Evolutionary conservation across 2,797 vertebrate genomes (phyloP).

Genomic region (Pseudocheirus occidentalis): DNA sequence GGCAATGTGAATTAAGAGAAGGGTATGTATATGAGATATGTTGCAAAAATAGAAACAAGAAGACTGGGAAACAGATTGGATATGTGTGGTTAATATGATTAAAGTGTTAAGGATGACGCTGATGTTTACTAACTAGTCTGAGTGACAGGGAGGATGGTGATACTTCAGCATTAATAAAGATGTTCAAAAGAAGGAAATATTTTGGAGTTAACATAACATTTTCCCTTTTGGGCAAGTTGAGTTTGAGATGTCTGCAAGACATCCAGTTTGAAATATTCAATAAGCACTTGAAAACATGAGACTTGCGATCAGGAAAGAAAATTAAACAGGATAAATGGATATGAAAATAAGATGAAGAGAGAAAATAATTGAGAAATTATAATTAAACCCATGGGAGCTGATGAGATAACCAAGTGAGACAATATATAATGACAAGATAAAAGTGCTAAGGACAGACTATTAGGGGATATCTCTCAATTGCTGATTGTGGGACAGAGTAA

Average conservation of each 20-base stretch:
- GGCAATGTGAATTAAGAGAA: not conserved
- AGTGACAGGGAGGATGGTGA: not conserved
- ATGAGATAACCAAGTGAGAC: not conserved
- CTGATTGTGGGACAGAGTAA: not conserved
- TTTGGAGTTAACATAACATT: not conserved
- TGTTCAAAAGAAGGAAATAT: not conserved
- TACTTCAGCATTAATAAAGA: not conserved
- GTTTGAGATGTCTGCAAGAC: not conserved
- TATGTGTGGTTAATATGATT: not conserved
- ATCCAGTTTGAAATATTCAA: no score
- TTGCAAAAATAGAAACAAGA: not conserved
- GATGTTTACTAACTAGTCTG: not conserved
- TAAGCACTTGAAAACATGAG: not conserved
- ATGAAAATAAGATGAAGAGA: not conserved
- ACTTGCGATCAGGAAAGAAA: not conserved
- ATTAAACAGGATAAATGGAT: not conserved
- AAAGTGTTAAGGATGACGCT: not conserved
- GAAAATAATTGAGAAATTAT: not conserved
- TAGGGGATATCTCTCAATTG: not conserved
- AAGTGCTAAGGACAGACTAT: not conserved
- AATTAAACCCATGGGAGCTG: not conserved
- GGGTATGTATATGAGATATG: not conserved
- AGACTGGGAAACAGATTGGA: not conserved
- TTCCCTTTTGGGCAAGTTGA: not conserved
- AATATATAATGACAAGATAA: not conserved